phyloP scores from a whole-genome alignment of 2,888 invertebrate genomes.

The Epirrhoe tristata region DNA sequence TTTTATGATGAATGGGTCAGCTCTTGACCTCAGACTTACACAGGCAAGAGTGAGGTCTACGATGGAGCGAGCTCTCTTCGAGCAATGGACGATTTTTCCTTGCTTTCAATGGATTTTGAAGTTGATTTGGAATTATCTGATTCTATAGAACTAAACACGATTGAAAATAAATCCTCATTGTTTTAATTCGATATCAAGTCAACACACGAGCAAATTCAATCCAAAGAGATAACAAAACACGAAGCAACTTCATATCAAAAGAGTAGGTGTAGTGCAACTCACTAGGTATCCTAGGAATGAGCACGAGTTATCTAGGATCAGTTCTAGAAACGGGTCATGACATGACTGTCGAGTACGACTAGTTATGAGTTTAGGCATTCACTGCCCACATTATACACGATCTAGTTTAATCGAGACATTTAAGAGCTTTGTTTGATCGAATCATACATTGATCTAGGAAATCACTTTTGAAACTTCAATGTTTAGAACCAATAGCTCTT shows the following conservation, averaged over 20 bases:
- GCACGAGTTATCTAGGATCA: slow-evolving; percentile 65
- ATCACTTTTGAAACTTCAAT: not conserved
- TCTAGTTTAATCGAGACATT: not conserved
- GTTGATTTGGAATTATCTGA: too few relatives aligned
- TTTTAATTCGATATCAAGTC: too few relatives aligned
- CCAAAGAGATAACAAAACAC: not conserved
- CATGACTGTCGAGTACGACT: slow-evolving; percentile 19
- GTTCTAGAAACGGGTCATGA: slow-evolving; percentile 43
- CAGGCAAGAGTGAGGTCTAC: too few relatives aligned
- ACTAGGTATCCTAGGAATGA: slow-evolving; percentile 52
- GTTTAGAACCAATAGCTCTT: too few relatives aligned
- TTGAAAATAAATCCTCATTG: too few relatives aligned
- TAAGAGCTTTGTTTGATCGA: not conserved
- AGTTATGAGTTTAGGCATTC: slow-evolving; percentile 15
- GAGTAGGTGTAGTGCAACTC: slow-evolving; percentile 12
- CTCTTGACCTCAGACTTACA: too few relatives aligned
- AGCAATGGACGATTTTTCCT: too few relatives aligned
- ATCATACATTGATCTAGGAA: not conserved
- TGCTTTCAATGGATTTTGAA: too few relatives aligned
- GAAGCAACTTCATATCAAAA: slow-evolving; percentile 1
- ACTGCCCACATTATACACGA: slow-evolving; percentile 15
- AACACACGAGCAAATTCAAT: too few relatives aligned
- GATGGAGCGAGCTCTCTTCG: too few relatives aligned
- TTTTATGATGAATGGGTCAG: too few relatives aligned
- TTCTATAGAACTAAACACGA: too few relatives aligned